These are phyloP conservation scores for Cygnus buccinator DNA, from an alignment of 2,113 vertebrate genomes.

Conservation along the genomic window DNA sequence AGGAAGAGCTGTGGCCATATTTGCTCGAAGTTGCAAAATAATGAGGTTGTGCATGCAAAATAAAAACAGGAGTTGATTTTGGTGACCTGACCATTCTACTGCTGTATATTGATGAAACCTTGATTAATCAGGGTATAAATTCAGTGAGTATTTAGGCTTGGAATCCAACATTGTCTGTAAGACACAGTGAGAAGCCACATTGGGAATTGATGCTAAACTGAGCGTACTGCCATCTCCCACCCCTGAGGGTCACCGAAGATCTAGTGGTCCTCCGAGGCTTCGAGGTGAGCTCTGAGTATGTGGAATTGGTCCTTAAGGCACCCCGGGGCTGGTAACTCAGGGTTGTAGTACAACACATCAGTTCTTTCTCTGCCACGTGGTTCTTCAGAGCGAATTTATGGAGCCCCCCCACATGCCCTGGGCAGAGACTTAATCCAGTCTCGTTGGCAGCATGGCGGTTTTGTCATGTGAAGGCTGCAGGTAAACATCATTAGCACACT, in stretches of 20 bases:
- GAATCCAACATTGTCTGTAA: not conserved
- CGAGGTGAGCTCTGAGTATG: not conserved
- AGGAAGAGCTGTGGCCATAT: not conserved
- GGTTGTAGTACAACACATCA: not conserved
- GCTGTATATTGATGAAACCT: not conserved
- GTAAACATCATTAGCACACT: not conserved
- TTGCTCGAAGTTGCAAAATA: not conserved
- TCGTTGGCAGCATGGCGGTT: not conserved
- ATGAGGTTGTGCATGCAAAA: accelerated
- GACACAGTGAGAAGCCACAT: accelerated
- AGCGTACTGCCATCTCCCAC: not conserved
- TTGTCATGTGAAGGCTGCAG: not conserved
- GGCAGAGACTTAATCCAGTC: not conserved
- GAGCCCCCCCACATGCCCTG: accelerated
- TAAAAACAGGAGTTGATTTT: not conserved
- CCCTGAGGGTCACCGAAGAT: not conserved
- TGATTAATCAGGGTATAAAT: not conserved
- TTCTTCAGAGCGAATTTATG: not conserved
- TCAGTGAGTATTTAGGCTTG: not conserved
- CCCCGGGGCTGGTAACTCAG: not conserved
- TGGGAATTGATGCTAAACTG: not conserved
- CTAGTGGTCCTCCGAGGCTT: not conserved
- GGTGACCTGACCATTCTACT: not conserved
- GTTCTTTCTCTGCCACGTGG: accelerated
- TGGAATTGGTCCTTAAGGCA: not conserved